Evolutionary conservation across 2,113 vertebrate genomes (phyloP), one percentile per base, ranked within the genome.

Genomic region (Antennarius striatus): DNA sequence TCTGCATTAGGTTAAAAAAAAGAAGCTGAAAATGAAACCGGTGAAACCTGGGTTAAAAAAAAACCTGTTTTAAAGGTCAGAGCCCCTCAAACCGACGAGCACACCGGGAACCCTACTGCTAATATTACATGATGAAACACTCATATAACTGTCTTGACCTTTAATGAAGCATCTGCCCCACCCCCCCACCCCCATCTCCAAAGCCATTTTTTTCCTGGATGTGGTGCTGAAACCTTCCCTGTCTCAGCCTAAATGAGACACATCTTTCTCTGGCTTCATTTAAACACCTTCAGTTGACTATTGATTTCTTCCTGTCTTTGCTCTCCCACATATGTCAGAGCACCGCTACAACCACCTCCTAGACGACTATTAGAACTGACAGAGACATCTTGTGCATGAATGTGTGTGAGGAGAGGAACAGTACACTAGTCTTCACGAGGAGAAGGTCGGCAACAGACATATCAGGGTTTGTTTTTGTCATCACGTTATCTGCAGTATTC

Each of bases 141-240:
- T 79, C 73, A 9, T 73, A 62, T 65, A 70, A 49, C 74, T 74
- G 40, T 63, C 51, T 56, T 79, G 86, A 79, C 79, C 77, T 88
- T 89, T 77, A 77, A 66, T 65, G 48, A 43, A 40, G 50, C 66
- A 22, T 59, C 40, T 54, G 8, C 5, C 63, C 45, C n/a, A n/a
- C n/a, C n/a, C n/a, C n/a, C n/a, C n/a, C n/a, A n/a, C n/a, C 22
- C 53, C n/a, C 57, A 65, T 60, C 56, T 42, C 53, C 4, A 28
- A 48, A 71, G 14, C 50, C 39, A 2, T 71, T 71, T 70, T 84
- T 52, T 42, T 46, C 16, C 14, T 9, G 6, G 22, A 72, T 56
- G 57, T 42, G 22, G 46, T 50, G 4, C 8, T 54, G 50, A 76
- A 65, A 82, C 85, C 83, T 75, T 82, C 63, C 63, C 46, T 56